Conservation (phyloP, 2,797 vertebrate genomes). For the Malurus leucopterus region DNA sequence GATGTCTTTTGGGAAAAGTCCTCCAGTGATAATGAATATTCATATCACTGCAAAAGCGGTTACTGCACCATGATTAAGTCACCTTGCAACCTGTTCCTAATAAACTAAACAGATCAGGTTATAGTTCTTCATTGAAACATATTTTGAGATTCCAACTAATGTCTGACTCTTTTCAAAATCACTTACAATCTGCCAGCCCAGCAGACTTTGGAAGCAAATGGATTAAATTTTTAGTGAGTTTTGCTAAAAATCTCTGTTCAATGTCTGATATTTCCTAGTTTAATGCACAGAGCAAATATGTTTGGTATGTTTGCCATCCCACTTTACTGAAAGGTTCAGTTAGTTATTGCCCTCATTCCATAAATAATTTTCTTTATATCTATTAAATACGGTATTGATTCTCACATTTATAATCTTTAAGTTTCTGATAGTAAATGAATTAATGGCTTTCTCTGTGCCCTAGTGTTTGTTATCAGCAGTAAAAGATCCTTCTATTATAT, state of each 20-base stretch:
- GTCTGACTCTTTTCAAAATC: not conserved
- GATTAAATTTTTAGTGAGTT: not conserved
- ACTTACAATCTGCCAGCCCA: not conserved
- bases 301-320: not conserved
- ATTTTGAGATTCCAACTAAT: not conserved
- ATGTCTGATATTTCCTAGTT: not conserved
- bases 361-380: not conserved
- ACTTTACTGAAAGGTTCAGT: not conserved
- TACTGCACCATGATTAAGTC: not conserved
- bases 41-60: not conserved
- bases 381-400: not conserved
- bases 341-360: not conserved
- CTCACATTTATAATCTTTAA: not conserved
- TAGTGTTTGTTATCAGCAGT: not conserved
- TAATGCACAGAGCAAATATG: fast-evolving
- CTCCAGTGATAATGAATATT: not conserved
- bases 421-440: not conserved
- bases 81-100: not conserved
- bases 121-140: not conserved
- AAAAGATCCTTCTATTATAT: not conserved
- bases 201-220: not conserved
- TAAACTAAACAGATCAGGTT: not conserved
- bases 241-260: not conserved
- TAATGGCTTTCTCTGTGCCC: not conserved
- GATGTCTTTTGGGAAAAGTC: not conserved